Conservation (phyloP, 2,797 vertebrate genomes). For the Peromyscus melanophrys region DNA sequence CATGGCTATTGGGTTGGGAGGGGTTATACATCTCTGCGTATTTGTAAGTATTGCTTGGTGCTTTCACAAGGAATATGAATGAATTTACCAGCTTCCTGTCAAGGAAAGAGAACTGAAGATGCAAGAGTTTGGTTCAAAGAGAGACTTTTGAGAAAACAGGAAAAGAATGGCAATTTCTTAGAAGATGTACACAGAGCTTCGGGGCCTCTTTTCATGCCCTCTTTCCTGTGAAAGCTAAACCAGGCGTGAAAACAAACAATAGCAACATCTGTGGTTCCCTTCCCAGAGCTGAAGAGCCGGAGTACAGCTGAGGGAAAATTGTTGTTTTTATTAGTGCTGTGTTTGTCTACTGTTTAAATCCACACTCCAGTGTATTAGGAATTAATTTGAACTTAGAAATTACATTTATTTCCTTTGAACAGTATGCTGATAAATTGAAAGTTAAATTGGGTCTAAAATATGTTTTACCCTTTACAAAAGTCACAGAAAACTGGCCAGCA, state of each 20-base stretch:
- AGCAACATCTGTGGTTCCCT: slow-evolving; percentile 34
- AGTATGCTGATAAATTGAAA: slow-evolving; percentile 73
- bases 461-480: slow-evolving; percentile 42
- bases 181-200: background rate
- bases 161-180: slow-evolving; percentile 29
- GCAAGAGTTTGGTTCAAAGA: background rate
- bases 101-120: slow-evolving; percentile 43
- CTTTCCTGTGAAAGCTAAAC: slow-evolving; percentile 25
- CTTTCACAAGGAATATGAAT: background rate
- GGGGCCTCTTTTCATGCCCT: background rate
- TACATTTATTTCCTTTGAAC: slow-evolving; percentile 76
- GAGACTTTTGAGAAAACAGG: background rate
- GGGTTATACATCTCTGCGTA: background rate
- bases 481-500: slow-evolving; percentile 70
- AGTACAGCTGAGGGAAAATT: slow-evolving; percentile 31
- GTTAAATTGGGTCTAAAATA: slow-evolving; percentile 78
- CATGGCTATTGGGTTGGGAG: too few species aligned
- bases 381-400: slow-evolving; percentile 79
- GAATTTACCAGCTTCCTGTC: background rate
- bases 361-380: slow-evolving; percentile 32
- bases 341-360: slow-evolving; percentile 75
- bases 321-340: slow-evolving; percentile 70
- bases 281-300: slow-evolving; percentile 3
- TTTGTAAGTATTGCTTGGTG: slow-evolving; percentile 14
- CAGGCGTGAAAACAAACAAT: slow-evolving; percentile 7